These are phyloP conservation scores for Leistus spinibarbis DNA, from an alignment of 2,888 invertebrate species.

Conservation along the genomic window DNA sequence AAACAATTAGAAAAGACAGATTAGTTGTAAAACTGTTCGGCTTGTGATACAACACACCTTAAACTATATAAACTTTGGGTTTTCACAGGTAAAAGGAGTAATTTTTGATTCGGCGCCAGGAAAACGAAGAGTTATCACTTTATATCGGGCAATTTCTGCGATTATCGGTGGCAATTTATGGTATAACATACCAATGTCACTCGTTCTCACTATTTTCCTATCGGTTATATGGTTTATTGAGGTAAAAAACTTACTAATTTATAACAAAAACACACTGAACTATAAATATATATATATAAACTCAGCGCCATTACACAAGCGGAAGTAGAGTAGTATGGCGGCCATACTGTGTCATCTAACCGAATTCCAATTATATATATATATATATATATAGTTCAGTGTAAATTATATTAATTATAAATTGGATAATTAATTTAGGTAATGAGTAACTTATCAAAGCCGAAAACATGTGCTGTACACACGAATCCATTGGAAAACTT, in stretches of 20 bases:
- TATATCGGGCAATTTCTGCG: conserved; percentile 67
- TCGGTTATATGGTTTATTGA: conserved; percentile 67
- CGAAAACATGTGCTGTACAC: conserved; percentile 56
- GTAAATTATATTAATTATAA: conserved; percentile 19
- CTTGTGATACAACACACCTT: background rate
- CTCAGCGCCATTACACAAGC: background rate
- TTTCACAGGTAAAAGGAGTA: conserved; percentile 63
- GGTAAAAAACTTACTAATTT: no score
- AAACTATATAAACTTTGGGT: background rate
- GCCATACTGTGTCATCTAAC: no score
- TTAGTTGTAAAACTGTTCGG: no score
- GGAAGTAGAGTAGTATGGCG: no score
- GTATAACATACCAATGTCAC: conserved; percentile 63
- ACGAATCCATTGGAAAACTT: conserved; percentile 65
- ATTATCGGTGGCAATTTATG: conserved; percentile 65
- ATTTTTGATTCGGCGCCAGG: conserved; percentile 78
- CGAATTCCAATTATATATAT: no score
- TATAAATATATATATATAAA: no score
- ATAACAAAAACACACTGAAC: no score
- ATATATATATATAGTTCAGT: no score
- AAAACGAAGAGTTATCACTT: conserved; percentile 62
- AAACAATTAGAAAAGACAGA: background rate
- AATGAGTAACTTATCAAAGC: conserved; percentile 53
- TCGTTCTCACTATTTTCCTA: conserved; percentile 62
- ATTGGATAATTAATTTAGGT: conserved; percentile 48